Conservation (phyloP, 2,888 invertebrate genomes). For the Rhagonycha fulva region DNA sequence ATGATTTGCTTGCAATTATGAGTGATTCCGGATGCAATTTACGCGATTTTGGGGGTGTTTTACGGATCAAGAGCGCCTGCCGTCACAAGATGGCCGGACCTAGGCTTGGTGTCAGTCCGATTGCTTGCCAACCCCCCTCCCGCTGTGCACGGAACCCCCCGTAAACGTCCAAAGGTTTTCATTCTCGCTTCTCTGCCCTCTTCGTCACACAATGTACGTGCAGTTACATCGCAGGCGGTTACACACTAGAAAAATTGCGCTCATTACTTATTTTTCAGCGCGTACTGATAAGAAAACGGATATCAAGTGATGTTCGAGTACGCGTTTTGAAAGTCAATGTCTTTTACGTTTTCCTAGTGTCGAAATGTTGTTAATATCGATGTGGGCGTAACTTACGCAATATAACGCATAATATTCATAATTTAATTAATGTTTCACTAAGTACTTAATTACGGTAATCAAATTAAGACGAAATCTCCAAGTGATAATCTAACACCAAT, state of each 20-base stretch:
- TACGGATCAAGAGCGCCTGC: conserved; percentile 52
- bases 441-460: background rate
- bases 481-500: background rate
- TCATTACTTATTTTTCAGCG: conserved; percentile 53
- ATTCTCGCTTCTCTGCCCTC: conserved; percentile 55
- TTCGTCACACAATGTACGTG: conserved; percentile 51
- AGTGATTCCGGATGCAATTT: conserved; percentile 38
- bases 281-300: conserved; percentile 41
- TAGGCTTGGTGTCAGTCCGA: conserved; percentile 56
- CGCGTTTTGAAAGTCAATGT: conserved; percentile 9
- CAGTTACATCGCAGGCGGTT: conserved; percentile 55
- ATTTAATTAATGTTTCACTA: background rate
- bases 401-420: conserved; percentile 11
- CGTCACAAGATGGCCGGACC: conserved; percentile 58
- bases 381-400: conserved; percentile 26
- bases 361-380: background rate
- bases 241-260: conserved; percentile 53
- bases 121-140: conserved; percentile 51
- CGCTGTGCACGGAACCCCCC: conserved; percentile 56
- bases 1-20: conserved; percentile 41
- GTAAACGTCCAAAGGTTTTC: conserved; percentile 55
- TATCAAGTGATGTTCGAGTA: conserved; percentile 23
- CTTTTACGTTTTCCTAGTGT: conserved; percentile 1
- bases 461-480: background rate
- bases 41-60: conserved; percentile 49